Conservation (phyloP, 2,797 vertebrate genomes). For the Phalloptychus januarius region DNA sequence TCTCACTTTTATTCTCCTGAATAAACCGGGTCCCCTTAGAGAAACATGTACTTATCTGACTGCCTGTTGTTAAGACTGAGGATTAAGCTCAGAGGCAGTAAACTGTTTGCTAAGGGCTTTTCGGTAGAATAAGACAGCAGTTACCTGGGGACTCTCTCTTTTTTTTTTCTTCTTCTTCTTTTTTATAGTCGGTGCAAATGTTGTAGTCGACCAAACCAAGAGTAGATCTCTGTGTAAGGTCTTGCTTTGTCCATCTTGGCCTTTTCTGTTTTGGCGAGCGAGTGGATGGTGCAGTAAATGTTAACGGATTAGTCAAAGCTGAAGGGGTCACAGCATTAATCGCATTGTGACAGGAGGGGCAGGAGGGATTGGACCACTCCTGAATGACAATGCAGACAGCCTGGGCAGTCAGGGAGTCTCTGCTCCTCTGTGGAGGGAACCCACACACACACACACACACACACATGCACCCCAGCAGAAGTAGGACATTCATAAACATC, state of each 20-base stretch:
- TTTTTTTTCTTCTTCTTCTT: neutral
- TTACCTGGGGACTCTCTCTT: constrained; percentile 1
- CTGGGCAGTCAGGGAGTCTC: constrained; percentile 55
- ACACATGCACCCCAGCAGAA: neutral
- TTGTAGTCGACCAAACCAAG: constrained; percentile 11
- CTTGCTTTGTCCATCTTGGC: constrained; percentile 11
- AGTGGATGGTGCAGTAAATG: constrained; percentile 59
- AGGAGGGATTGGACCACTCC: constrained; percentile 56
- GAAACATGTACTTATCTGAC: constrained; percentile 36
- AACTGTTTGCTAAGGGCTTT: constrained; percentile 29
- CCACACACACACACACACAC: neutral
- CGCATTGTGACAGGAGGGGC: constrained; percentile 67
- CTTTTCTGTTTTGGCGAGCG: constrained; percentile 52
- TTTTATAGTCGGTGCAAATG: constrained; percentile 3
- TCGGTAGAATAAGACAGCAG: constrained; percentile 31
- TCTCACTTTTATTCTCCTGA: constrained; percentile 20
- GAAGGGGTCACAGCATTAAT: constrained; percentile 75
- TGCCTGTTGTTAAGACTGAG: constrained; percentile 25
- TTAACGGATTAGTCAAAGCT: constrained; percentile 73
- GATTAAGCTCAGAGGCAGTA: constrained; percentile 28
- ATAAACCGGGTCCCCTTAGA: constrained; percentile 11
- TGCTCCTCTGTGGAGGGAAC: constrained; percentile 33
- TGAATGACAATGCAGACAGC: constrained; percentile 48
- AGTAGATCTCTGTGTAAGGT: neutral
- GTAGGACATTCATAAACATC: neutral